phyloP scores from a whole-genome alignment of 2,113 vertebrate genomes.

The Willisornis vidua region DNA sequence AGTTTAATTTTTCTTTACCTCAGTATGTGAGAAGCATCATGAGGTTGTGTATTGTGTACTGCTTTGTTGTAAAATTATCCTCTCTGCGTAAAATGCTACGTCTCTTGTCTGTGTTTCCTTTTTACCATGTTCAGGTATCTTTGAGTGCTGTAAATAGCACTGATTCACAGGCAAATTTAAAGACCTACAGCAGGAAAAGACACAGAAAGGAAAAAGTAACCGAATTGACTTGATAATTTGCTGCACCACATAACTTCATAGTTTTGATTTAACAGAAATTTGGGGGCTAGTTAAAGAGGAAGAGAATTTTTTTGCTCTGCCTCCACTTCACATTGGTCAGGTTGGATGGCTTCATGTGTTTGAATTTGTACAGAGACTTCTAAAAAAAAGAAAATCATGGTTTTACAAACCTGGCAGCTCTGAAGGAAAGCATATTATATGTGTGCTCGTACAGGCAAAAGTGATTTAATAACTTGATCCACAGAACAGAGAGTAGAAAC shows the following conservation, averaged over 20 bases:
- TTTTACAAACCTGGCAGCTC: not conserved
- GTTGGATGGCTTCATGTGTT: not conserved
- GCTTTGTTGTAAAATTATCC: not conserved
- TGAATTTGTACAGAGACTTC: not conserved
- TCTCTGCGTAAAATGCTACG: not conserved
- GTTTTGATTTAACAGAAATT: slow-evolving; percentile 24
- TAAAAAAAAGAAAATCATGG: not conserved
- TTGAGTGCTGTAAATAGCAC: slow-evolving; percentile 13
- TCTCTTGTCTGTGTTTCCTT: slow-evolving; percentile 28
- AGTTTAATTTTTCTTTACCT: not conserved
- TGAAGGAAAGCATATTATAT: not conserved
- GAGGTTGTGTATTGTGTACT: not conserved
- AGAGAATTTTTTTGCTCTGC: not conserved
- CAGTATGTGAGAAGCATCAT: not conserved
- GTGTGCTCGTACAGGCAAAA: not conserved
- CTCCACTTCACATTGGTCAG: not conserved
- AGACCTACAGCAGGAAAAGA: slow-evolving; percentile 34
- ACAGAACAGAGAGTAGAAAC: not conserved
- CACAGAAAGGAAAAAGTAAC: slow-evolving; percentile 26
- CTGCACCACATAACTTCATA: slow-evolving; percentile 51
- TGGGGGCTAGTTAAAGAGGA: not conserved
- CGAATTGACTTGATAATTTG: slow-evolving; percentile 45
- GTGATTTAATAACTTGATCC: not conserved
- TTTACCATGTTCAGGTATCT: slow-evolving; percentile 40
- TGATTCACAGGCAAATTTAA: slow-evolving; percentile 55